These are phyloP conservation scores for Hippocampus kuda DNA, from an alignment of 2,797 vertebrate species.

Conservation along the genomic window DNA sequence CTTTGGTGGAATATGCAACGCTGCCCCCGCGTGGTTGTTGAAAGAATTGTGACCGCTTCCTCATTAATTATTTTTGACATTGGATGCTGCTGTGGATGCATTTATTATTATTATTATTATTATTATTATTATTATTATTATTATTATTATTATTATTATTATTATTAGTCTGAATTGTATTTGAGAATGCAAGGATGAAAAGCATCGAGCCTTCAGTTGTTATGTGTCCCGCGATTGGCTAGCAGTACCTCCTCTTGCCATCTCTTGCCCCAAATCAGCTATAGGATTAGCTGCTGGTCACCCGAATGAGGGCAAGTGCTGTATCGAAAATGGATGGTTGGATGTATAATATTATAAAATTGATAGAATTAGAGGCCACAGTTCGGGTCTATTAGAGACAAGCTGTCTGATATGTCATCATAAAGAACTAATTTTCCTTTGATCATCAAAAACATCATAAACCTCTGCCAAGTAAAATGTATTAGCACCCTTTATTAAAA, in stretches of 20 bases:
- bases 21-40: constrained; percentile 47
- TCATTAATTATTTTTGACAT: background rate
- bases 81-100: background rate
- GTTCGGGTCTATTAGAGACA: background rate
- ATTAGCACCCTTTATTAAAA: constrained; percentile 26
- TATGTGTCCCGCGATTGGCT: background rate
- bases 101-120: background rate
- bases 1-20: constrained; percentile 32
- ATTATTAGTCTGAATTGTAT: background rate
- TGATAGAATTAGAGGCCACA: background rate
- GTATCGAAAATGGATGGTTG: too few relatives aligned
- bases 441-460: constrained; percentile 25
- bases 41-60: background rate
- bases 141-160: background rate
- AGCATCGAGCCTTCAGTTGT: background rate
- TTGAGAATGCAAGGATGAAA: background rate
- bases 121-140: background rate
- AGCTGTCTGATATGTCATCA: background rate
- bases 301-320: too few relatives aligned
- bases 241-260: too few relatives aligned
- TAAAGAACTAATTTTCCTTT: constrained; percentile 19
- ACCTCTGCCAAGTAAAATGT: constrained; percentile 25
- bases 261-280: too few relatives aligned
- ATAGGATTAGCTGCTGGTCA: too few relatives aligned
- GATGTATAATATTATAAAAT: too few relatives aligned